Percentiles rank a stretch among this genome's conserved stretches.
Conservation (phyloP, 2,113 vertebrate genomes). For the Dolichallabes microphthalmus region DNA sequence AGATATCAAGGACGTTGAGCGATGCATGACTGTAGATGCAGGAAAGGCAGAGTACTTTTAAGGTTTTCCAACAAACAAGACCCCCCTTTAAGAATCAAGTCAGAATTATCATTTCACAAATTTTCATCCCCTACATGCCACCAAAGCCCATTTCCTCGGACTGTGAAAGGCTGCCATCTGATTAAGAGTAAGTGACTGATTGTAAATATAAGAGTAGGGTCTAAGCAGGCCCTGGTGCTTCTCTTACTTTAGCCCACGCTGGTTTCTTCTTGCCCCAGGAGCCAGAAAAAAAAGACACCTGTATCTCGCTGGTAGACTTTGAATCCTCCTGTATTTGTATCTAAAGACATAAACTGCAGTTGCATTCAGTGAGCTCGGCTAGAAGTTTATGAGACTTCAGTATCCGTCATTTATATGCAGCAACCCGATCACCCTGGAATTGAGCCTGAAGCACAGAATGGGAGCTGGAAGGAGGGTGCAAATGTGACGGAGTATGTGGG, state of each 20-base stretch:
- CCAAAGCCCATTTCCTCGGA: slow-evolving; percentile 48
- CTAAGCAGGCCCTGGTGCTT: slow-evolving; percentile 48
- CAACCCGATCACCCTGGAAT: slow-evolving; percentile 44
- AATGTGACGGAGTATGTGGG: slow-evolving; percentile 40
- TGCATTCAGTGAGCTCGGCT: slow-evolving; percentile 55
- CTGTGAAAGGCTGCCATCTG: slow-evolving; percentile 50
- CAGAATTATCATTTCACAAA: slow-evolving; percentile 60
- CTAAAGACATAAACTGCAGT: slow-evolving; percentile 75
- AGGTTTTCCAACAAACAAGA: slow-evolving; percentile 20
- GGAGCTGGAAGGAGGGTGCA: slow-evolving; percentile 34
- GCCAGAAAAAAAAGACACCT: slow-evolving; percentile 77
- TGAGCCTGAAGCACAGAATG: slow-evolving; percentile 50
- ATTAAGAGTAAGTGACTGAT: slow-evolving; percentile 58
- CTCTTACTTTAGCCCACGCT: slow-evolving; percentile 77
- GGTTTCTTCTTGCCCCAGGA: slow-evolving; percentile 81
- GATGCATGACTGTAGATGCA: too few relatives aligned
- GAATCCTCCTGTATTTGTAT: slow-evolving; percentile 72
- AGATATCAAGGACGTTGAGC: too few relatives aligned
- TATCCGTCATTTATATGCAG: slow-evolving; percentile 23
- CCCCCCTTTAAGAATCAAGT: slow-evolving; percentile 31
- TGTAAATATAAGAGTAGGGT: slow-evolving; percentile 49
- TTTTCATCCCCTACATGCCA: slow-evolving; percentile 54
- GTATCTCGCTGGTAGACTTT: slow-evolving; percentile 73
- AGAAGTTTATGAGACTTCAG: slow-evolving; percentile 16
- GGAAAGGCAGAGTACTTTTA: background rate